phyloP scores from a whole-genome alignment of 1,140 invertebrate genomes.

The Zaprionus ghesquierei region DNA sequence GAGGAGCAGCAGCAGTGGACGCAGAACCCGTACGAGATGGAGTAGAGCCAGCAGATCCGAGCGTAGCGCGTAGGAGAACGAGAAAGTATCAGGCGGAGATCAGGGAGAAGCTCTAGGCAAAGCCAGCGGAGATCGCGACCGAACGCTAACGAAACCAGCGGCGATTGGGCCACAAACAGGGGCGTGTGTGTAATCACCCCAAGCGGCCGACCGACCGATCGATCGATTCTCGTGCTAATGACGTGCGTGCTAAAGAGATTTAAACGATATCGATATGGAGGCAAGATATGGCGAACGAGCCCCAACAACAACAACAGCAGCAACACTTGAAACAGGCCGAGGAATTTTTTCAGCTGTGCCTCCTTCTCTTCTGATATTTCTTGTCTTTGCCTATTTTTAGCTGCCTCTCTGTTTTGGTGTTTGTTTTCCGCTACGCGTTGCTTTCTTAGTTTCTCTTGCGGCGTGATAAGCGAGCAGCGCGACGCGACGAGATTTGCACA shows the following conservation, averaged over 20 bases:
- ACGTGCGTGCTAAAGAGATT: constrained; percentile 32
- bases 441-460: neutral
- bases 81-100: too few relatives aligned
- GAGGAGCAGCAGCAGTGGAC: neutral
- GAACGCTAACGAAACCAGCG: too few relatives aligned
- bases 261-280: constrained; percentile 1
- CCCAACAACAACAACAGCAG: constrained; percentile 3
- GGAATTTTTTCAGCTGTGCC: neutral
- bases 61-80: too few relatives aligned
- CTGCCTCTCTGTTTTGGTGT: neutral
- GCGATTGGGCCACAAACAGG: constrained; percentile 12
- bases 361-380: neutral
- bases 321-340: constrained; percentile 5
- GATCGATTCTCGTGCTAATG: constrained; percentile 26
- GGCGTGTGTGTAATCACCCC: neutral
- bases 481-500: neutral
- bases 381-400: constrained; percentile 34
- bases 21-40: too few relatives aligned
- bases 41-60: too few relatives aligned
- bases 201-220: neutral
- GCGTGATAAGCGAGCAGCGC: neutral
- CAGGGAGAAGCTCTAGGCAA: too few relatives aligned
- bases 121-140: too few relatives aligned
- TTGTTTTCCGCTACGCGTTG: constrained; percentile 8
- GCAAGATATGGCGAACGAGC: constrained; percentile 1